Evolutionary conservation across 2,888 invertebrate species (phyloP).

Genomic region (Noctua janthe): DNA sequence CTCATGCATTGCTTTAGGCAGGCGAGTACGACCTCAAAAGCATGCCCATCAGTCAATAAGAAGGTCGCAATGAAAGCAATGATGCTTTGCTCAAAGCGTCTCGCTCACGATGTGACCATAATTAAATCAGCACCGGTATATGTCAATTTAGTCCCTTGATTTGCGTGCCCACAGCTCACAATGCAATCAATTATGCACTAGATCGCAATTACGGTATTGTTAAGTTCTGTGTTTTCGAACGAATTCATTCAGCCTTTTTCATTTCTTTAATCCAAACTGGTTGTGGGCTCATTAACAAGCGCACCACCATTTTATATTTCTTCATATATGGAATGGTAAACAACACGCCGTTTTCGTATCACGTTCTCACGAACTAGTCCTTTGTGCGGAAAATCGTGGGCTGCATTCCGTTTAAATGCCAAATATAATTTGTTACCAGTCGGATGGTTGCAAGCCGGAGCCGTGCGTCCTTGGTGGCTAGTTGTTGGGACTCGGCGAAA

Average conservation of each 20-base stretch:
- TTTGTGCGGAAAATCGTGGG: slow-evolving; percentile 38
- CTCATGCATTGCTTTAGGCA: neutral
- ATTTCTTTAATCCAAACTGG: neutral
- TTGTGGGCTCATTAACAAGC: neutral
- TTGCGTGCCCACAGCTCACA: no score
- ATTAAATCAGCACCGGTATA: neutral
- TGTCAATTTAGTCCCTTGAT: neutral
- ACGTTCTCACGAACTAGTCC: slow-evolving; percentile 31
- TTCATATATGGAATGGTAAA: slow-evolving; percentile 13
- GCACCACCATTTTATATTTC: neutral
- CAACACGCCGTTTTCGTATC: slow-evolving; percentile 18
- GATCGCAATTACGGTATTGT: neutral
- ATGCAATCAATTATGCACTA: neutral
- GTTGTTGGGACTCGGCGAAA: slow-evolving; percentile 7
- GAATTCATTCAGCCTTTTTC: neutral
- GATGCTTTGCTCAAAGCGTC: neutral
- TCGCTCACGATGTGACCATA: neutral
- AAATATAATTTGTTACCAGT: slow-evolving; percentile 57
- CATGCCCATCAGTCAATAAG: no score
- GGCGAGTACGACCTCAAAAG: neutral
- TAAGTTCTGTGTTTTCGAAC: neutral
- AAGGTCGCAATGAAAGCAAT: no score
- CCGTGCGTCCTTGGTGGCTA: slow-evolving; percentile 41
- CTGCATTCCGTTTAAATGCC: slow-evolving; percentile 65
- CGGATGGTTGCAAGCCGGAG: slow-evolving; percentile 20